Conservation (phyloP, 2,888 invertebrate genomes). For the Calliopum simillimum region DNA sequence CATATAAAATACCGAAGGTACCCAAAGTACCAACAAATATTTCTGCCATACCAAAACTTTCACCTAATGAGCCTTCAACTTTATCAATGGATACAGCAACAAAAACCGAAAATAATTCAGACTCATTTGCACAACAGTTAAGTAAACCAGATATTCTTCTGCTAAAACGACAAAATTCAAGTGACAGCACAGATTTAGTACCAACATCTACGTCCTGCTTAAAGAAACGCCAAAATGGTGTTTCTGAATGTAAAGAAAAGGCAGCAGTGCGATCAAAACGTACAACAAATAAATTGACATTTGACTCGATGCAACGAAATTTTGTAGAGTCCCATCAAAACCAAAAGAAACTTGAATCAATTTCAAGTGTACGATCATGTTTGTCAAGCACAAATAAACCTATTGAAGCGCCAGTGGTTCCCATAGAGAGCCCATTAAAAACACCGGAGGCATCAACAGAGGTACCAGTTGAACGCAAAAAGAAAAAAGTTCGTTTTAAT, state of each 20-base stretch:
- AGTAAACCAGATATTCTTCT: slow-evolving; percentile 42
- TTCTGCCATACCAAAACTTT: neutral
- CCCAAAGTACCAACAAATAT: slow-evolving; percentile 33
- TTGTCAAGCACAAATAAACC: slow-evolving; percentile 3
- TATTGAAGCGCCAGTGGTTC: neutral
- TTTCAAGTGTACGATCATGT: slow-evolving; percentile 31
- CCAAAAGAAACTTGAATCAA: slow-evolving; percentile 40
- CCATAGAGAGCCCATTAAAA: neutral
- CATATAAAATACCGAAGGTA: slow-evolving; percentile 9
- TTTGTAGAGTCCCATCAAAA: slow-evolving; percentile 43
- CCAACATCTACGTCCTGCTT: neutral
- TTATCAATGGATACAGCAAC: neutral
- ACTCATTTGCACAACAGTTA: slow-evolving; percentile 47
- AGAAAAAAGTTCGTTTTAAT: slow-evolving; percentile 57
- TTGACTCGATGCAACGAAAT: slow-evolving; percentile 56
- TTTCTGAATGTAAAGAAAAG: slow-evolving; percentile 30
- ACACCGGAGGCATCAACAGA: neutral
- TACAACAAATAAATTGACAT: slow-evolving; percentile 53
- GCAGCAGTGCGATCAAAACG: slow-evolving; percentile 41
- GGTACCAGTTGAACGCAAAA: slow-evolving; percentile 23
- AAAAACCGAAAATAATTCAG: slow-evolving; percentile 35
- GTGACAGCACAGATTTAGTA: slow-evolving; percentile 9
- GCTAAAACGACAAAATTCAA: neutral
- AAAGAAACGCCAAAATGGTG: too few relatives aligned
- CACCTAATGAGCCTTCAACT: neutral